A percentile compares a stretch with the other conserved stretches of the same genome.
Evolutionary conservation across 2,113 vertebrate genomes (phyloP).

Genomic region (Perca flavescens): DNA sequence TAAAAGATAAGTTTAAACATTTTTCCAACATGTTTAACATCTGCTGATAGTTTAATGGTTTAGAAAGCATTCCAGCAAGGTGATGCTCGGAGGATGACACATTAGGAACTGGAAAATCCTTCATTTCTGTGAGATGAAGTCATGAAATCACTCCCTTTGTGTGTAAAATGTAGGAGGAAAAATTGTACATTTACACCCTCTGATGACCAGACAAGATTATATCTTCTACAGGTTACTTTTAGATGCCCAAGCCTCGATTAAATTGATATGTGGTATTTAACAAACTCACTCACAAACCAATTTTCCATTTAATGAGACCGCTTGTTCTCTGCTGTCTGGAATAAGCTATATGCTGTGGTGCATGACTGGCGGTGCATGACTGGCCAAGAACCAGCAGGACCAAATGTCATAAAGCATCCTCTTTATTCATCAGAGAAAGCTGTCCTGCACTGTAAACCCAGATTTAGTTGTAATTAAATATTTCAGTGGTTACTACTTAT

Average conservation of each 20-base stretch:
- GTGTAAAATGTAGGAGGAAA: neutral
- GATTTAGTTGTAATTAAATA: no score
- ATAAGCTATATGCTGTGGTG: slow-evolving; percentile 33
- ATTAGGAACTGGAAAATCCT: slow-evolving; percentile 49
- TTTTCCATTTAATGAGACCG: slow-evolving; percentile 48
- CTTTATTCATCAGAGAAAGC: slow-evolving; percentile 65
- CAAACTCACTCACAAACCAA: slow-evolving; percentile 34
- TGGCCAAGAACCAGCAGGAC: slow-evolving; percentile 40
- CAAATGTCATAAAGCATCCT: slow-evolving; percentile 57
- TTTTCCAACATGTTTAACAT: slow-evolving; percentile 56
- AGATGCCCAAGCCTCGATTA: slow-evolving; percentile 18
- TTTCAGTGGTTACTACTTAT: no score
- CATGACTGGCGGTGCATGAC: slow-evolving; percentile 37
- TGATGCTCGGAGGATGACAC: slow-evolving; percentile 67
- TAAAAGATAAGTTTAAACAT: slow-evolving; percentile 31
- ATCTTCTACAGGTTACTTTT: slow-evolving; percentile 32
- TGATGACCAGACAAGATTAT: slow-evolving; percentile 13
- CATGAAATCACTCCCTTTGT: slow-evolving; percentile 42
- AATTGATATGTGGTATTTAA: slow-evolving; percentile 31
- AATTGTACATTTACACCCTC: neutral
- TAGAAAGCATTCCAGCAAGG: slow-evolving; percentile 65
- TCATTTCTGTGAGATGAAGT: slow-evolving; percentile 57
- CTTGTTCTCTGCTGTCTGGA: slow-evolving; percentile 44
- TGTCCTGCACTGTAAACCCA: slow-evolving; percentile 7
- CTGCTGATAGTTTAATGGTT: slow-evolving; percentile 66